Conservation (phyloP, 1,140 invertebrate genomes). For the Bombus superbus region DNA sequence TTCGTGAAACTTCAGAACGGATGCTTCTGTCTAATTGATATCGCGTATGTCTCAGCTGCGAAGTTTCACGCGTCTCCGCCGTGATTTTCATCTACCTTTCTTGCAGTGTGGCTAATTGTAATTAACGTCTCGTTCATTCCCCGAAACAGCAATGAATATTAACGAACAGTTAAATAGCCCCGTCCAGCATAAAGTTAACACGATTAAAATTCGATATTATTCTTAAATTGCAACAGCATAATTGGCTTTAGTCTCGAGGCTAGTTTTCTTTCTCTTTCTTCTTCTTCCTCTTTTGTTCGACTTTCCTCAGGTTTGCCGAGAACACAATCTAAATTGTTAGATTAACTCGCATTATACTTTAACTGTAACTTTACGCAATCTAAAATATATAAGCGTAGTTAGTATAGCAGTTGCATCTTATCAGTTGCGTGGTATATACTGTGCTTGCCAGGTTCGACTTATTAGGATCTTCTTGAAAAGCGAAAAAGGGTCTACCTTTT, state of each 20-base stretch:
- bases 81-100: not conserved
- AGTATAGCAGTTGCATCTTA: too few species aligned
- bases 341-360: too few species aligned
- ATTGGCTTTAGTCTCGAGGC: not conserved
- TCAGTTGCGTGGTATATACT: too few species aligned
- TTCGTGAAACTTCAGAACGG: too few species aligned
- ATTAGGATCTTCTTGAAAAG: not conserved
- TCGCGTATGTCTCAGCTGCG: too few species aligned
- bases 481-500: not conserved
- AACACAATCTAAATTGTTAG: too few species aligned
- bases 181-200: constrained; percentile 23
- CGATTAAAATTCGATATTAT: constrained; percentile 5
- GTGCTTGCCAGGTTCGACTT: too few species aligned
- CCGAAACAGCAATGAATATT: constrained; percentile 44
- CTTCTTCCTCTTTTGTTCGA: too few species aligned
- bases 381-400: too few species aligned
- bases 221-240: constrained; percentile 8
- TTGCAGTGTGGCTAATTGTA: not conserved
- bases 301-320: too few species aligned
- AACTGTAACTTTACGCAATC: too few species aligned
- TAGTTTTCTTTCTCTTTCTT: not conserved
- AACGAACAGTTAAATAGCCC: constrained; percentile 19
- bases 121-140: constrained; percentile 36
- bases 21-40: not conserved
- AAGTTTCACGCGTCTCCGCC: not conserved